These are phyloP conservation scores for Drosophila mayaguana DNA, from an alignment of 2,888 invertebrate species.

Conservation along the genomic window DNA sequence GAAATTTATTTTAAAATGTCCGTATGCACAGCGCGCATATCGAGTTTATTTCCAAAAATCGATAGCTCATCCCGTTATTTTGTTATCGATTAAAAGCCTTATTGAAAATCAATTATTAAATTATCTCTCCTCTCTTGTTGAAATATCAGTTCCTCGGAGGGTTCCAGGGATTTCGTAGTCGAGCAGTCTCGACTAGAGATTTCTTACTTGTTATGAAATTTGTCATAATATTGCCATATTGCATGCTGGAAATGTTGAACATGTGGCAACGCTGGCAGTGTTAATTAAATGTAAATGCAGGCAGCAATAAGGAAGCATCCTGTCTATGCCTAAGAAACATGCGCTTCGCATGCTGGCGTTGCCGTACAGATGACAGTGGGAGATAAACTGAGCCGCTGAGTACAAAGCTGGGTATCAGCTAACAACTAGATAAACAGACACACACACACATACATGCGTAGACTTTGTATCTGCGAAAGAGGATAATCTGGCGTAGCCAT, in stretches of 20 bases:
- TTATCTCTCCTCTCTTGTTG: no score
- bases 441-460: neutral
- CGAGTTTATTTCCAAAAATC: no score
- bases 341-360: constrained; percentile 20
- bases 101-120: no score
- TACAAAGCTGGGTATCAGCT: constrained; percentile 34
- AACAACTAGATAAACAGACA: constrained; percentile 56
- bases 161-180: no score
- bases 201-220: no score
- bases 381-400: constrained; percentile 33
- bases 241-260: neutral
- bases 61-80: no score
- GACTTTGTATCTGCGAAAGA: constrained; percentile 34
- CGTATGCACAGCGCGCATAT: no score
- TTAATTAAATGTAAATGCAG: neutral
- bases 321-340: neutral
- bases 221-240: no score
- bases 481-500: constrained; percentile 51
- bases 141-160: no score
- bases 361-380: constrained; percentile 40
- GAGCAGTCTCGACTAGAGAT: no score
- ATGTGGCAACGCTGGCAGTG: neutral
- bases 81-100: no score
- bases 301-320: neutral
- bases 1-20: no score